These are phyloP conservation scores for Volucella inanis DNA, from an alignment of 2,888 invertebrate genomes.

Conservation along the genomic window DNA sequence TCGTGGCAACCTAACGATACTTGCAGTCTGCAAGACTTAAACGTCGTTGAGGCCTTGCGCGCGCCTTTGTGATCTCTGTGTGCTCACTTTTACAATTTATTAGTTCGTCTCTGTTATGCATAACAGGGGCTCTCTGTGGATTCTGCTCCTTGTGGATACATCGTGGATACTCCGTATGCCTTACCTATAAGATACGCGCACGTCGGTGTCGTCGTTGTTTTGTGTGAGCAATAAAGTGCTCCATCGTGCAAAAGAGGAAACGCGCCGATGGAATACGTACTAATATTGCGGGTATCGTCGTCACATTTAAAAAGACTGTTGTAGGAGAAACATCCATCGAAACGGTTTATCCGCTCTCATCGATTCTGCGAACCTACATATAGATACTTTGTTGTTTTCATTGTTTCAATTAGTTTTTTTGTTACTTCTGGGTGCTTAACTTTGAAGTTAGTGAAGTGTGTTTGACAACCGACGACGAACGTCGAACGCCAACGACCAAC, in stretches of 20 bases:
- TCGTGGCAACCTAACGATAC: slow-evolving; percentile 27
- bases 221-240: slow-evolving; percentile 17
- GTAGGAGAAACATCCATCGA: slow-evolving; percentile 68
- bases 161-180: slow-evolving; percentile 21
- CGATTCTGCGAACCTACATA: slow-evolving; percentile 58
- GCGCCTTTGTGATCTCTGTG: slow-evolving; percentile 61
- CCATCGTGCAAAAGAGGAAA: slow-evolving; percentile 35
- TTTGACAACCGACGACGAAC: background rate
- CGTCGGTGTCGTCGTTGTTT: slow-evolving; percentile 18
- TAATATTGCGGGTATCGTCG: slow-evolving; percentile 49
- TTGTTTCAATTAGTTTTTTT: background rate
- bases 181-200: slow-evolving; percentile 28
- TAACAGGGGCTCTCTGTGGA: slow-evolving; percentile 42
- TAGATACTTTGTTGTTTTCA: slow-evolving; percentile 16
- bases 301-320: slow-evolving; percentile 67
- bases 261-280: slow-evolving; percentile 35
- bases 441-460: slow-evolving; percentile 14
- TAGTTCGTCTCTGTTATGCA: slow-evolving; percentile 34
- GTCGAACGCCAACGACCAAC: too few species aligned
- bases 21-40: slow-evolving; percentile 40
- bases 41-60: slow-evolving; percentile 49
- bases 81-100: slow-evolving; percentile 24
- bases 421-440: background rate
- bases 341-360: slow-evolving; percentile 55
- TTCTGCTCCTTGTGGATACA: slow-evolving; percentile 48